Percentiles rank a stretch among this genome's conserved stretches.
phyloP scores from a whole-genome alignment of 92 coral and sea anemone species.

The Epizoanthus ramosus region DNA sequence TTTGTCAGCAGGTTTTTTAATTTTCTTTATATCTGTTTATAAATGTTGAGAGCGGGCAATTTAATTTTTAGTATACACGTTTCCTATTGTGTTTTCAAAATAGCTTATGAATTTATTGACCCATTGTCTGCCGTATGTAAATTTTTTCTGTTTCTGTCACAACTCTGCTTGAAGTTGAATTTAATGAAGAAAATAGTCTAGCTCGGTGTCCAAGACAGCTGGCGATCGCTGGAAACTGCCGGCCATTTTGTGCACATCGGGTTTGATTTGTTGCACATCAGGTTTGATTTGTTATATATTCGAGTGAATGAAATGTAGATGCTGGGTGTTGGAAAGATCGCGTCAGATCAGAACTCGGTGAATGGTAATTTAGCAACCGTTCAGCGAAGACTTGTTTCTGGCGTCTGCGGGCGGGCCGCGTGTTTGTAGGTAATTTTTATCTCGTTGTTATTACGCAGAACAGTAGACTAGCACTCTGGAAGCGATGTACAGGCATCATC shows the following conservation, averaged over 20 bases:
- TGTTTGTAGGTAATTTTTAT: no score
- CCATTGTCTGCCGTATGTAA: conserved; percentile 41
- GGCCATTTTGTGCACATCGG: not conserved
- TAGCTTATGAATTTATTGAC: conserved; percentile 33
- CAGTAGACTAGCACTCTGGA: no score
- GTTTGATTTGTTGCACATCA: not conserved
- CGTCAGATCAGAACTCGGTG: no score
- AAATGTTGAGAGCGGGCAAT: not conserved
- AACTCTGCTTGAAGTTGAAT: conserved; percentile 3
- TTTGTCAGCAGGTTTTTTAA: not conserved
- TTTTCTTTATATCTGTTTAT: not conserved
- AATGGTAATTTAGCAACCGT: no score
- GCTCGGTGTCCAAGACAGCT: not conserved
- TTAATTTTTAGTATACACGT: conserved; percentile 20
- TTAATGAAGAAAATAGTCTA: conserved; percentile 25
- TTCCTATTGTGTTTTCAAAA: conserved; percentile 20
- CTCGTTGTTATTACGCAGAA: no score
- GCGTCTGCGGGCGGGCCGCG: no score
- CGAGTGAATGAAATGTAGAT: not conserved
- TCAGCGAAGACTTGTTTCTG: no score
- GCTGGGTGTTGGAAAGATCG: no score
- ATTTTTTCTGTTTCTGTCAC: conserved; percentile 19
- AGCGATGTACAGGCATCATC: no score
- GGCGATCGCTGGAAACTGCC: not conserved
- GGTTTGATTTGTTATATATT: conserved; percentile 6